Evolutionary conservation across 64 coral and sea anemone species (phyloP).

Genomic region (Orbicella faveolata): DNA sequence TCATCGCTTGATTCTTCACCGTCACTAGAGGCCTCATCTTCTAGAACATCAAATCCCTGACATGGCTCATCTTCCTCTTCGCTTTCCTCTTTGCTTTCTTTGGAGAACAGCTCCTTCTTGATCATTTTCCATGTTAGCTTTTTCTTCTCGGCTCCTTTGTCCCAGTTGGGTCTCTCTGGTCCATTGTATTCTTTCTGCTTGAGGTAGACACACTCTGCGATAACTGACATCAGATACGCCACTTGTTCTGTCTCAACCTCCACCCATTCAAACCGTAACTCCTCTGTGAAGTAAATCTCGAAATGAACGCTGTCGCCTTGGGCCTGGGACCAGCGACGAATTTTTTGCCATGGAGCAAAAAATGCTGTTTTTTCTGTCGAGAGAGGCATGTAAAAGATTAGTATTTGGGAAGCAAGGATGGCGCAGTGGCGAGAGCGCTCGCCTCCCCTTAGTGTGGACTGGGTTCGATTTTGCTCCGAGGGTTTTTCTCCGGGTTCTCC

Average conservation of each 20-base stretch:
- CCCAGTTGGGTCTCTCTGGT: conserved; percentile 42
- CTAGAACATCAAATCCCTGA: conserved; percentile 52
- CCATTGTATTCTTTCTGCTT: conserved; percentile 62
- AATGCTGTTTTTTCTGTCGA: conserved; percentile 64
- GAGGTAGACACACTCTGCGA: conserved; percentile 71
- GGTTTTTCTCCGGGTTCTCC: no score
- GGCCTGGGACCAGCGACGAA: conserved; percentile 86
- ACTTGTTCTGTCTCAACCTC: conserved; percentile 79
- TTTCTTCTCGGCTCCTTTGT: neutral
- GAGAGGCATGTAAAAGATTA: no score
- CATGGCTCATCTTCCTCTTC: conserved; percentile 24
- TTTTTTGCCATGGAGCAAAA: conserved; percentile 88
- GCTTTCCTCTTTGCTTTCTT: conserved; percentile 17
- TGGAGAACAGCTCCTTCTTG: conserved; percentile 62
- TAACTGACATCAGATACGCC: conserved; percentile 73
- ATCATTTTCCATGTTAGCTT: conserved; percentile 67
- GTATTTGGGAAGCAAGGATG: no score
- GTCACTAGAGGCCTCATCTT: conserved; percentile 57
- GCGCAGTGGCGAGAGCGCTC: no score
- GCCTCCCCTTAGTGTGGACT: no score
- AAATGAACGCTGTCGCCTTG: conserved; percentile 91
- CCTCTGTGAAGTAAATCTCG: conserved; percentile 85
- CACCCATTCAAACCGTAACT: conserved; percentile 85
- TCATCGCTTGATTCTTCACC: conserved; percentile 23
- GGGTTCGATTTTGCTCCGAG: no score